Conservation (phyloP, 2,888 invertebrate genomes). For the Ochropleura plecta region DNA sequence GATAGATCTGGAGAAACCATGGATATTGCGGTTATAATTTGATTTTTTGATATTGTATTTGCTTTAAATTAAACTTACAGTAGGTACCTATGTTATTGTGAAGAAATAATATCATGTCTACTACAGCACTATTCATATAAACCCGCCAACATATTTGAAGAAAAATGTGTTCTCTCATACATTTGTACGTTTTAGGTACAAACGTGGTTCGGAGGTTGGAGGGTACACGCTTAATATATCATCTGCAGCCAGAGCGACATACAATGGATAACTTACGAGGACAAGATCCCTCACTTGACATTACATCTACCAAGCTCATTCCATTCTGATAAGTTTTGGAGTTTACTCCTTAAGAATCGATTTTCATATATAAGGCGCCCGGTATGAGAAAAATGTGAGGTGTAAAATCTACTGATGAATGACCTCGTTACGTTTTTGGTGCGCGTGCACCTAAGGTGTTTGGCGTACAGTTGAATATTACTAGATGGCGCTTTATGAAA, state of each 20-base stretch:
- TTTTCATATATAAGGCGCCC: too few relatives aligned
- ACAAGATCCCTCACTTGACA: constrained; percentile 38
- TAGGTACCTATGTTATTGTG: too few relatives aligned
- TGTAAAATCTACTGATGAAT: too few relatives aligned
- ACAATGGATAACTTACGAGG: constrained; percentile 50
- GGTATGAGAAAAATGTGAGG: too few relatives aligned
- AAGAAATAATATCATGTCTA: too few relatives aligned
- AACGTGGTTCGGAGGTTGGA: constrained; percentile 4
- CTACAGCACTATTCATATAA: constrained; percentile 6
- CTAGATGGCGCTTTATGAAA: too few relatives aligned
- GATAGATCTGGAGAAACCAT: background rate
- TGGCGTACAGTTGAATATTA: too few relatives aligned
- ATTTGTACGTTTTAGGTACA: constrained; percentile 17
- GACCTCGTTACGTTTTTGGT: too few relatives aligned
- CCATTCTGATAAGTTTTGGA: background rate
- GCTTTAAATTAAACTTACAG: too few relatives aligned
- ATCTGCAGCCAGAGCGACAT: constrained; percentile 40
- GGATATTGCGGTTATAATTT: background rate
- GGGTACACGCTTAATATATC: constrained; percentile 51
- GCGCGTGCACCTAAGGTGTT: too few relatives aligned
- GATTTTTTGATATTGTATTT: too few relatives aligned
- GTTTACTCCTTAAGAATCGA: too few relatives aligned
- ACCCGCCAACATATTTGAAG: background rate
- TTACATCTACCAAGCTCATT: constrained; percentile 17
- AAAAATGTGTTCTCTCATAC: constrained; percentile 27